Evolutionary conservation across 2,797 vertebrate species (phyloP).

Genomic region (Limosa lapponica): DNA sequence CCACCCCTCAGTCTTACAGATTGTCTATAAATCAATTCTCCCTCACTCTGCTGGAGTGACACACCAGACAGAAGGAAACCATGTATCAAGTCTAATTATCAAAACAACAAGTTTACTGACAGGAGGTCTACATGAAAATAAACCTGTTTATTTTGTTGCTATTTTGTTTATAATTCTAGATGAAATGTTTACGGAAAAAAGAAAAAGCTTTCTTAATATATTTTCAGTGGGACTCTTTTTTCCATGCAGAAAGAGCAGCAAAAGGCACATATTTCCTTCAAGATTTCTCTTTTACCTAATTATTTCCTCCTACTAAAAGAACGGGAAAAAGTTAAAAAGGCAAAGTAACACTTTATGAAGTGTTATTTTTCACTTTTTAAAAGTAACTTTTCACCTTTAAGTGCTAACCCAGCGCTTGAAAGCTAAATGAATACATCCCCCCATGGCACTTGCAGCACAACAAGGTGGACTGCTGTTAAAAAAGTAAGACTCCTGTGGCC

Average conservation of each 20-base stretch:
- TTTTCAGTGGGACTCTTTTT: background rate
- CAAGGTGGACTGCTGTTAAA: background rate
- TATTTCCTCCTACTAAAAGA: background rate
- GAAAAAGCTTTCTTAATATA: background rate
- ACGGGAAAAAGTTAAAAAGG: background rate
- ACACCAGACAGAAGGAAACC: background rate
- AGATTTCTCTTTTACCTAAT: background rate
- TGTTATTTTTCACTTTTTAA: background rate
- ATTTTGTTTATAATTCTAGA: background rate
- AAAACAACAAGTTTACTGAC: background rate
- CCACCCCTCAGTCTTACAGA: background rate
- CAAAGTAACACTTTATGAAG: background rate
- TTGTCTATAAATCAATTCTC: background rate
- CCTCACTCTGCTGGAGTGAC: background rate
- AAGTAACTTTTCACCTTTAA: background rate
- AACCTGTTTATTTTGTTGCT: background rate
- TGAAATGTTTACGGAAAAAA: background rate
- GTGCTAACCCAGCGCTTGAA: background rate
- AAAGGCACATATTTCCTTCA: background rate
- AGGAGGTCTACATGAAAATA: background rate
- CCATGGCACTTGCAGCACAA: background rate
- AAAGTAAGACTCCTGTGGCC: background rate
- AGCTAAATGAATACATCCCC: background rate
- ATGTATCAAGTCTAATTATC: background rate
- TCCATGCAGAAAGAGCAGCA: background rate